Evolutionary conservation across 2,797 vertebrate genomes (phyloP).

Genomic region (Otolemur crassicaudatus): DNA sequence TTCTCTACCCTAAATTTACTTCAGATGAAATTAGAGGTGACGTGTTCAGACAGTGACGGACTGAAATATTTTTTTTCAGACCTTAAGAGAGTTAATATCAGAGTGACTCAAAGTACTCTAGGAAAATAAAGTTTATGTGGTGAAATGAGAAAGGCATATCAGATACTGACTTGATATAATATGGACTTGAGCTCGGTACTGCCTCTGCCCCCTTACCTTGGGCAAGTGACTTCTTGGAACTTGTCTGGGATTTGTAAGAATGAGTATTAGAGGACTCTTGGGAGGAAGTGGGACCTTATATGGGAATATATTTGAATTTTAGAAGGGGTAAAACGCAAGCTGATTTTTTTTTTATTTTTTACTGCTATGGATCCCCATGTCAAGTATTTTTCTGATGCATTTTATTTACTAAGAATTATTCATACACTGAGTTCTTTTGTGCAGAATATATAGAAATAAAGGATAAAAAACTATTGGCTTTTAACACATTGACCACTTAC

Average conservation of each 20-base stretch:
- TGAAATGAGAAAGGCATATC: background rate
- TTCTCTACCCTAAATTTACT: constrained; percentile 15
- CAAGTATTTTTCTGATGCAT: constrained; percentile 11
- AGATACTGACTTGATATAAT: background rate
- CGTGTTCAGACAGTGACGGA: background rate
- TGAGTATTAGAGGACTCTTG: background rate
- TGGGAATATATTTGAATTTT: background rate
- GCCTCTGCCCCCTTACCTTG: background rate
- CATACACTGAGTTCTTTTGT: constrained; percentile 14
- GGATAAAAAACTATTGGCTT: background rate
- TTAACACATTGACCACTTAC: constrained; percentile 21
- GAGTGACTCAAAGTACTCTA: background rate
- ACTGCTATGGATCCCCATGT: background rate
- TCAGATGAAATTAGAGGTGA: background rate
- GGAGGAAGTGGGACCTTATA: background rate
- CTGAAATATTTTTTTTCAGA: background rate
- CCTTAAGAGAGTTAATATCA: background rate
- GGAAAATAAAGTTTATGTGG: background rate
- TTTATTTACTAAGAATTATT: constrained; percentile 17
- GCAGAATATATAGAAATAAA: background rate
- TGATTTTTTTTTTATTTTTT: background rate
- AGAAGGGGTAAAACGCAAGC: background rate
- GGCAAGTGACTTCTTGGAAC: background rate
- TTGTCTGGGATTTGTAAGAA: background rate
- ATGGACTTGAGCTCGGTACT: background rate